Conservation (phyloP, 1,140 invertebrate genomes). For the Saccostrea cuccullata region DNA sequence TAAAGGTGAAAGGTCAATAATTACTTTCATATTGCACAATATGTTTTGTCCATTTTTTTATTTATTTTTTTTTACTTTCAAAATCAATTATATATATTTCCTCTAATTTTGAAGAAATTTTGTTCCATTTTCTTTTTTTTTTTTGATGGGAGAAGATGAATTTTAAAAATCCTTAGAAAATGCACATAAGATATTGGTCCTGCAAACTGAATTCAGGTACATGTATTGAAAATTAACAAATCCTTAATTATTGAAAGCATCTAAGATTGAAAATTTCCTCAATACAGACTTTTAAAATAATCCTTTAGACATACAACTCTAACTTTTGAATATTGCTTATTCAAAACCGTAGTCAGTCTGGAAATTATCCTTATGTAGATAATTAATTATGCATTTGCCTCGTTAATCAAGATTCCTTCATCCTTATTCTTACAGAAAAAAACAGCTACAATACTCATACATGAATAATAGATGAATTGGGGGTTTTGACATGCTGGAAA, state of each 20-base stretch:
- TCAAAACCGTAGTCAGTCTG: not conserved
- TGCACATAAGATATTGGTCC: too few relatives aligned
- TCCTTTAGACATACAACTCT: not conserved
- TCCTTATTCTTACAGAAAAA: not conserved
- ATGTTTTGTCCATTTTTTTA: too few relatives aligned
- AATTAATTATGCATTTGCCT: conserved; percentile 36
- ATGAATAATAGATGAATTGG: conserved; percentile 28
- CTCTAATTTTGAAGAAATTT: too few relatives aligned
- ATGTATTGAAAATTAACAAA: not conserved
- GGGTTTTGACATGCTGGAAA: conserved; percentile 6
- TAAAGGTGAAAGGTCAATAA: not conserved
- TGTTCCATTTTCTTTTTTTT: too few relatives aligned
- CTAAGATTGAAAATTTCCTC: not conserved
- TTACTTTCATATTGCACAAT: too few relatives aligned
- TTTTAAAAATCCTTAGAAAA: too few relatives aligned
- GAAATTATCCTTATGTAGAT: not conserved
- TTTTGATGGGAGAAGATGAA: too few relatives aligned
- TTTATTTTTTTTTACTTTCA: too few relatives aligned
- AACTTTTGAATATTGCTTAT: not conserved
- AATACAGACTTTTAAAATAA: not conserved
- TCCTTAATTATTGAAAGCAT: not conserved
- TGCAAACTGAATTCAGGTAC: not conserved
- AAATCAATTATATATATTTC: too few relatives aligned
- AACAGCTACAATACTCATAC: not conserved
- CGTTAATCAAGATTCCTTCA: conserved; percentile 30